These are phyloP conservation scores for Stenopsyche tienmushanensis DNA, from an alignment of 1,140 invertebrate species.

Conservation along the genomic window DNA sequence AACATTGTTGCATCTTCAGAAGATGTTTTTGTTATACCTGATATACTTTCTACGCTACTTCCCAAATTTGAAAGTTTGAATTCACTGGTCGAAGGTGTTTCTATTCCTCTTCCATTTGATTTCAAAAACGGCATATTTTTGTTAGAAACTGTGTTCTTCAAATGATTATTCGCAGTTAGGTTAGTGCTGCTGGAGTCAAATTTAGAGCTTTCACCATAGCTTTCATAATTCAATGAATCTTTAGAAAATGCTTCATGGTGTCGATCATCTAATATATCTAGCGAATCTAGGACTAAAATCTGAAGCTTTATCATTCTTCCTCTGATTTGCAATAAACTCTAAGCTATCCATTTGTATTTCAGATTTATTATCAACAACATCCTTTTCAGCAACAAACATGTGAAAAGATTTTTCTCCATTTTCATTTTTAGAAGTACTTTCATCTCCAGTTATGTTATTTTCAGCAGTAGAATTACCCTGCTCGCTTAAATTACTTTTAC, in stretches of 20 bases:
- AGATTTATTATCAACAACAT: slow-evolving; percentile 59
- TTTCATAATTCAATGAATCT: slow-evolving; percentile 47
- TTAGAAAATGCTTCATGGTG: slow-evolving; percentile 49
- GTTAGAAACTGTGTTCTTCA: slow-evolving; percentile 32
- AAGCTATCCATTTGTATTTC: slow-evolving; percentile 61
- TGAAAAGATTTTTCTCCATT: slow-evolving; percentile 57
- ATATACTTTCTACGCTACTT: slow-evolving; percentile 41
- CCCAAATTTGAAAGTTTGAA: slow-evolving; percentile 33
- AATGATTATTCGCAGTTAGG: slow-evolving; percentile 34
- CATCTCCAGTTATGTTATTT: slow-evolving; percentile 21
- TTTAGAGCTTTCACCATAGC: slow-evolving; percentile 35
- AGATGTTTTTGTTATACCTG: slow-evolving; percentile 5
- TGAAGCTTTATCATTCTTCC: slow-evolving; percentile 49
- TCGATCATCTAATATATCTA: slow-evolving; percentile 53
- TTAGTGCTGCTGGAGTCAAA: slow-evolving; percentile 37
- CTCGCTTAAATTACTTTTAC: slow-evolving; percentile 8
- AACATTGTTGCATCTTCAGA: slow-evolving; percentile 55
- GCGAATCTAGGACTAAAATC: slow-evolving; percentile 55
- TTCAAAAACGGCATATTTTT: slow-evolving; percentile 41
- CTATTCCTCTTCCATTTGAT: slow-evolving; percentile 22
- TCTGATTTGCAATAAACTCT: slow-evolving; percentile 58
- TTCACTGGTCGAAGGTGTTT: slow-evolving; percentile 26
- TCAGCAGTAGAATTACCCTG: neutral
- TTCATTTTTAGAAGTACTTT: slow-evolving; percentile 35
- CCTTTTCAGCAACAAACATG: slow-evolving; percentile 60